Conservation (phyloP, 2,888 invertebrate genomes). For the Eustalomyia histrio region DNA sequence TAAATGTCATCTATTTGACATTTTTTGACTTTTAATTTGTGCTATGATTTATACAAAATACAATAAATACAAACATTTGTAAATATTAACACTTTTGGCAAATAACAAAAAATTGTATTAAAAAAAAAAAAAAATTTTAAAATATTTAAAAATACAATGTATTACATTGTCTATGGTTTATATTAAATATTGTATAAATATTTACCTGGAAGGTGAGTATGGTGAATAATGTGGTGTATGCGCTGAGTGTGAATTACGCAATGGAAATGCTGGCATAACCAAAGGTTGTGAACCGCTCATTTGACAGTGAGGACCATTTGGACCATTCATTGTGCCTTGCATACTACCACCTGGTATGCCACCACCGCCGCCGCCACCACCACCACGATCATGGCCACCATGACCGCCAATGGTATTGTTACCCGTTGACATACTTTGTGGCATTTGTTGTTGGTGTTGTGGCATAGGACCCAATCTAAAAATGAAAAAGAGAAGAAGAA, state of each 20-base stretch:
- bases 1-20: constrained; percentile 62
- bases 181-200: not conserved
- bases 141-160: not conserved
- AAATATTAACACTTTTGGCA: constrained; percentile 56
- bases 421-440: constrained; percentile 82
- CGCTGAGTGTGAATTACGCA: constrained; percentile 83
- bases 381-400: constrained; percentile 76
- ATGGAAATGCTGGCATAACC: constrained; percentile 93
- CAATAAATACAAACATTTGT: constrained; percentile 5
- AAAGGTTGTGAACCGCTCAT: constrained; percentile 86
- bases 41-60: constrained; percentile 53
- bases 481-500: constrained; percentile 22
- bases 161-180: not conserved
- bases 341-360: constrained; percentile 71
- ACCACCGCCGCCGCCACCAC: constrained; percentile 67
- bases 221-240: constrained; percentile 91
- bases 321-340: constrained; percentile 70
- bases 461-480: constrained; percentile 78
- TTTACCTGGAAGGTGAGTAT: constrained; percentile 90
- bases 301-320: constrained; percentile 84
- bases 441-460: constrained; percentile 79
- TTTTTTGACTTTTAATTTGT: constrained; percentile 65
- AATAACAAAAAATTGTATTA: constrained; percentile 11
- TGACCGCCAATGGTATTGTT: constrained; percentile 81
- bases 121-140: not conserved